Base-by-base conservation (phyloP, 1,140 invertebrate genomes). In the Leptinotarsa texana region DNA sequence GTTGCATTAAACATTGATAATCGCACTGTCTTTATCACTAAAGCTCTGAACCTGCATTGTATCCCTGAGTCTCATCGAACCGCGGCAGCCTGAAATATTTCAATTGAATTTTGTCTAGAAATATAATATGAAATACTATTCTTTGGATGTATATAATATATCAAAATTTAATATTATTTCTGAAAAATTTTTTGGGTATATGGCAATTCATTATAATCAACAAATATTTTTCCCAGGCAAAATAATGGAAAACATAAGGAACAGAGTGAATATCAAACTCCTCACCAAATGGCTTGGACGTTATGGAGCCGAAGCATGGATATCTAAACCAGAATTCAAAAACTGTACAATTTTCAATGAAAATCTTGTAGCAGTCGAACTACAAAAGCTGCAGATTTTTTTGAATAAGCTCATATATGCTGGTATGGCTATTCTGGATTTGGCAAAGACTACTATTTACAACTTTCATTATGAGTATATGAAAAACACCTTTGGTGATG, bases 41-140 rank as follows among this genome's bases (percentile, higher is more conserved):
- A n/a, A n/a, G n/a, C n/a, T n/a, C n/a, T n/a, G n/a, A n/a, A n/a
- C n/a, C n/a, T n/a, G n/a, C n/a, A n/a, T n/a, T n/a, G n/a, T n/a
- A n/a, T n/a, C n/a, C n/a, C n/a, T n/a, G n/a, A n/a, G n/a, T n/a
- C n/a, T n/a, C n/a, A n/a, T n/a, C n/a, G n/a, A n/a, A n/a, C n/a
- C n/a, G n/a, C n/a, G n/a, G n/a, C 79, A 84, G 15, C 88, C 88
- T 83, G 87, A 88, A 82, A 87, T 27, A 27, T 27, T 27, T 27
- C 24, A 27, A 27, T 27, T 27, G 24, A 27, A 27, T 27, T 27
- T 27, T 27, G 24, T 27, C 24, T 27, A 27, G 24, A 87, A 80
- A 84, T 87, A 80, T 87, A 88, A 79, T 88, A 81, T 74, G 88
- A 89, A 81, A 74, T 86, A 1, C 83, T 87, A 79, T 86, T 85